These are phyloP conservation scores for Aphodius granarius DNA, from an alignment of 2,888 invertebrate species.

Conservation along the genomic window DNA sequence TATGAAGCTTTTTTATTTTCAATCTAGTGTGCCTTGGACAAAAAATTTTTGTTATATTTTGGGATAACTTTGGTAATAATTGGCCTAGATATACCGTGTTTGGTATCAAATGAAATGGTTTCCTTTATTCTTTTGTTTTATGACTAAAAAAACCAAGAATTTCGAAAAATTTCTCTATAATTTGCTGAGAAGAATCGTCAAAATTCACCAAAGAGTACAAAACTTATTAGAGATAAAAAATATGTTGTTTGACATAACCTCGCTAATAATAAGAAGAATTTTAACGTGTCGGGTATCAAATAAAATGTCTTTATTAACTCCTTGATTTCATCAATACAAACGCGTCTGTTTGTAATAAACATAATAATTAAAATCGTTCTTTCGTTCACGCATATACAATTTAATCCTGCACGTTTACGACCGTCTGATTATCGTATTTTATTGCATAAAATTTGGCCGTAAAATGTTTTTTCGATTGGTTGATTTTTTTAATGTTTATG, in stretches of 20 bases:
- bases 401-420: background rate
- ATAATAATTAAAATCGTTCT: background rate
- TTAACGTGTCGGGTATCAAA: background rate
- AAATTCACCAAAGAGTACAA: background rate
- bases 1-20: background rate
- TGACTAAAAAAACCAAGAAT: background rate
- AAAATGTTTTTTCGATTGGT: background rate
- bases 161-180: too few species aligned
- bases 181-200: too few species aligned
- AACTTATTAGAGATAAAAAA: too few species aligned
- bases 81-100: background rate
- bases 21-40: background rate
- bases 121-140: background rate
- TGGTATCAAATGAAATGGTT: background rate
- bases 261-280: background rate
- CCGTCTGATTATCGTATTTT: background rate
- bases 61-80: background rate
- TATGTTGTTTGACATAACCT: background rate
- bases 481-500: background rate
- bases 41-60: background rate
- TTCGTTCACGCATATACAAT: background rate
- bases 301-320: background rate
- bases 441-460: background rate
- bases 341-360: background rate
- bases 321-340: background rate